Evolutionary conservation across 2,888 invertebrate species (phyloP), one percentile per base, ranked within the genome.

Genomic region (Emmelina monodactyla): DNA sequence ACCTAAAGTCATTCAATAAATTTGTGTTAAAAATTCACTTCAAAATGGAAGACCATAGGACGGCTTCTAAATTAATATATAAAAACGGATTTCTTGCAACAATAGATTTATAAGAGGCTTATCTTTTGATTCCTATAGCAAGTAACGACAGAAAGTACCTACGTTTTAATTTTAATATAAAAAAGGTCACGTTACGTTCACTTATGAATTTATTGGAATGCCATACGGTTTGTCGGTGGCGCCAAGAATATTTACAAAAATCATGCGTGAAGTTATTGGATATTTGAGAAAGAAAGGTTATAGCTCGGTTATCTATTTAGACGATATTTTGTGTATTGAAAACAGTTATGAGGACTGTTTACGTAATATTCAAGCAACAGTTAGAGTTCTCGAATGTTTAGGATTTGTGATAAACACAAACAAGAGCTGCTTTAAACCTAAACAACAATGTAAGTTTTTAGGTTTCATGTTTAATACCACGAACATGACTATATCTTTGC

Each of bases 341-440:
- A 6, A 5, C 5, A 19, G 19, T 19, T 19, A 19, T 19, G 19
- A 19, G 5, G 19, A 19, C 5, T 19, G 19, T 19, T 9, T 19
- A 6, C 19, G 19, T 9, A 19, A 19, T 19, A 19, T 19, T 6
- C 5, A 19, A 9, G 19, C 5, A 19, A 19, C 19, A 9, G 9
- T 19, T 19, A 6, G 5, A 4, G 14, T 40, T 11, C 15, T 41
- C 5, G 13, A 33, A 16, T 11, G 32, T 14, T 16, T 44, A 15
- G 44, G 40, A 3, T 44, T 40, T 13, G 12, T 44, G 4, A 31
- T 40, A n/a, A 44, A 44, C 31, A 32, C 32, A 2, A 14, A 41
- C 4, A 42, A 44, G 29, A 38, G 40, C 33, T 12, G 7, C 14
- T 25, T 40, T 6, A 5, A 19, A 9, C 19, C 19, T 6, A 5